Percentiles rank a stretch among this genome's conserved stretches.
Evolutionary conservation across 2,113 vertebrate genomes (phyloP).

Genomic region (Reinhardtius hippoglossoides): DNA sequence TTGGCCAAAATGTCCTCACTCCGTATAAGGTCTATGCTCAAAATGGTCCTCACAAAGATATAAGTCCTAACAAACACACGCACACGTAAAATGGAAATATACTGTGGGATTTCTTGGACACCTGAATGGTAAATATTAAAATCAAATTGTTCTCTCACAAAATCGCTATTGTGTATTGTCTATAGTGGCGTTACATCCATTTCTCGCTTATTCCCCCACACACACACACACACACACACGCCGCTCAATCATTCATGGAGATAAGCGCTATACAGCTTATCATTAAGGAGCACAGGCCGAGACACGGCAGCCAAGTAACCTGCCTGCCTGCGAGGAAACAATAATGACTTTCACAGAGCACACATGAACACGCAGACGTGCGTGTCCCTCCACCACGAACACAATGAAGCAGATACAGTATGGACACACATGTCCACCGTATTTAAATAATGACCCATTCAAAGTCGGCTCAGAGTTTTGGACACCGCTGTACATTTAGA

Average conservation of each 20-base stretch:
- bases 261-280: conserved; percentile 69
- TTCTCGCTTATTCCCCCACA: background rate
- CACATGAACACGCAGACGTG: conserved; percentile 34
- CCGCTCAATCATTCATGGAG: conserved; percentile 50
- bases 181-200: conserved; percentile 8
- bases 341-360: conserved; percentile 43
- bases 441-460: conserved; percentile 52
- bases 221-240: conserved; percentile 9
- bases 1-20: background rate
- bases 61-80: no score
- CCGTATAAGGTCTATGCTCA: background rate
- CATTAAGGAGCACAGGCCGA: conserved; percentile 51
- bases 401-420: conserved; percentile 45
- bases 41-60: no score
- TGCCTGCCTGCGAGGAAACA: conserved; percentile 50
- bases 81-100: background rate
- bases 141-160: background rate
- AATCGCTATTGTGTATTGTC: conserved; percentile 26
- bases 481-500: background rate
- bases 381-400: conserved; percentile 23
- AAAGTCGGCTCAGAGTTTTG: background rate
- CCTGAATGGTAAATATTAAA: conserved; percentile 40
- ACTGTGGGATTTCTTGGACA: background rate
- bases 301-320: conserved; percentile 62
- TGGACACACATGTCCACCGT: conserved; percentile 14